Evolutionary conservation across 1,140 invertebrate species (phyloP).

Genomic region (Micrasema longulum): DNA sequence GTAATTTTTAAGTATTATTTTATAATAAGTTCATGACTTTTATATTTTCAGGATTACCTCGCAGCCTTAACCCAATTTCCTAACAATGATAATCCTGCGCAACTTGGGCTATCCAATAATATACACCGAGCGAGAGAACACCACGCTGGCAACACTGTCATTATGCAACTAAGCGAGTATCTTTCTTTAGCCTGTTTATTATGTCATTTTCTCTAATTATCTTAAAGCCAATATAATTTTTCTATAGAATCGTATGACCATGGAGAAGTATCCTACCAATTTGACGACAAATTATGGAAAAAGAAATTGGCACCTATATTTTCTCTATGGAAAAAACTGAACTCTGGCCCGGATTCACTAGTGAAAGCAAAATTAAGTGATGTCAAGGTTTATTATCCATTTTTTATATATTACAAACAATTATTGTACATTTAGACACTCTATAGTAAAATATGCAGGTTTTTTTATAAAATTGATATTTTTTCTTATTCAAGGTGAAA

Average conservation of each 20-base stretch:
- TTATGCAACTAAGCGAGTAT: constrained; percentile 41
- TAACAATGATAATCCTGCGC: constrained; percentile 39
- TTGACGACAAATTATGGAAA: constrained; percentile 43
- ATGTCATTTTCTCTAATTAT: too few species aligned
- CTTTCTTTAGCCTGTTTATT: too few species aligned
- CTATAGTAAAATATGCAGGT: too few species aligned
- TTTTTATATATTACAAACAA: too few species aligned
- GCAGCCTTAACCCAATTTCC: constrained; percentile 40
- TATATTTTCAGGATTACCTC: constrained; percentile 50
- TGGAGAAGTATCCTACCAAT: constrained; percentile 23
- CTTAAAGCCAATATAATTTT: constrained; percentile 2
- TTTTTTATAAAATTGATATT: constrained; percentile 3
- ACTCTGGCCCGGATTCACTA: constrained; percentile 44
- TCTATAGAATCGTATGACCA: constrained; percentile 39
- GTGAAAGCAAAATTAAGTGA: constrained; percentile 44
- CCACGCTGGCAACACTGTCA: constrained; percentile 37
- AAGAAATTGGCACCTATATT: constrained; percentile 49
- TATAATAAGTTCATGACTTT: constrained; percentile 12
- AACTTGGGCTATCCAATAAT: constrained; percentile 49
- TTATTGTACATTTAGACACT: too few species aligned
- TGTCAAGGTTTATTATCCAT: constrained; percentile 36
- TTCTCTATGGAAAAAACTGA: constrained; percentile 52
- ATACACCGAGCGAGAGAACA: constrained; percentile 49
- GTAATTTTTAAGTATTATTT: too few species aligned
- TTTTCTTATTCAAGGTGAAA: constrained; percentile 17